These are phyloP conservation scores for Hirundichthys speculiger DNA, from an alignment of 2,113 vertebrate species.

Conservation along the genomic window DNA sequence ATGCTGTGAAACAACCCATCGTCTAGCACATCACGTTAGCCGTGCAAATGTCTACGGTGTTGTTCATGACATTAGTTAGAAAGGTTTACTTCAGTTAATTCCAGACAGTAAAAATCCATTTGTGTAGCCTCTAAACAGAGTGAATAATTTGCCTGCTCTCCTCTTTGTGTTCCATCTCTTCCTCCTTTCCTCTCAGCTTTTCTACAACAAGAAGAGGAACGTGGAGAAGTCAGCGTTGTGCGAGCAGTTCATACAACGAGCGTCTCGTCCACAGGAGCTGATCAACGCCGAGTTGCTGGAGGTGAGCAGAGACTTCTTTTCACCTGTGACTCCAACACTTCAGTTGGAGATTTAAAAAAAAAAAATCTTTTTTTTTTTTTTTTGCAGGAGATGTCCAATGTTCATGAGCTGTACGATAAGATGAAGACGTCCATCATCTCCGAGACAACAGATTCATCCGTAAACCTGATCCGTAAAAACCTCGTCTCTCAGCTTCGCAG, in stretches of 20 bases:
- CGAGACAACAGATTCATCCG: slow-evolving; percentile 62
- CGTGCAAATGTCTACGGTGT: too few species aligned
- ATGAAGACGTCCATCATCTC: slow-evolving; percentile 85
- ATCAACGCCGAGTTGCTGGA: slow-evolving; percentile 70
- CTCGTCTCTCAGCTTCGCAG: slow-evolving; percentile 82
- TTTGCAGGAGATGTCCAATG: slow-evolving; percentile 88
- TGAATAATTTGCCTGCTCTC: too few species aligned
- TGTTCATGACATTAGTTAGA: too few species aligned
- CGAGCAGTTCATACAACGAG: slow-evolving; percentile 65
- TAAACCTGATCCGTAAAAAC: slow-evolving; percentile 85
- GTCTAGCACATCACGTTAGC: too few species aligned
- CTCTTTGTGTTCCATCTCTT: neutral
- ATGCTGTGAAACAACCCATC: too few species aligned
- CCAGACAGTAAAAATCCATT: too few species aligned
- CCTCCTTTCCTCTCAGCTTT: slow-evolving; percentile 54
- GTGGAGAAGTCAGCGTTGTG: neutral
- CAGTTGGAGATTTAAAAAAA: too few species aligned
- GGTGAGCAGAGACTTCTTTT: slow-evolving; percentile 46
- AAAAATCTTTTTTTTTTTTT: neutral
- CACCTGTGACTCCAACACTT: neutral
- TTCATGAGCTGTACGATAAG: slow-evolving; percentile 89
- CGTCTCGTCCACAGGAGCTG: slow-evolving; percentile 74
- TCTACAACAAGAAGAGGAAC: slow-evolving; percentile 58
- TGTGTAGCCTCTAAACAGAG: too few species aligned
- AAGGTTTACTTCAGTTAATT: too few species aligned